These are phyloP conservation scores for Metallyticus violacea DNA, from an alignment of 2,888 invertebrate genomes.

Conservation along the genomic window DNA sequence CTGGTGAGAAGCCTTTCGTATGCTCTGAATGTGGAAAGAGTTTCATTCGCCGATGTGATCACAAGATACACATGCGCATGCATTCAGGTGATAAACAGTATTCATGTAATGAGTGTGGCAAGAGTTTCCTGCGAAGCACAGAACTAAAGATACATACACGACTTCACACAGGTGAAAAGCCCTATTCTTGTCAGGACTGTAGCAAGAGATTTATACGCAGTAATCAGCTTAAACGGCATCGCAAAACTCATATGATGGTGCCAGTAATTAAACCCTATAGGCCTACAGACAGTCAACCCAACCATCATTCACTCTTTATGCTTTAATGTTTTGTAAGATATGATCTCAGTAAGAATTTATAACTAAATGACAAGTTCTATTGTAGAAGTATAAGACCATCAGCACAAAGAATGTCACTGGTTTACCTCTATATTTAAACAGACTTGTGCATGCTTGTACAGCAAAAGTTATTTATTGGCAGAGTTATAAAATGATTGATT, in stretches of 20 bases:
- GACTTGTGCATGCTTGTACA: too few relatives aligned
- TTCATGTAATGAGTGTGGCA: constrained; percentile 7
- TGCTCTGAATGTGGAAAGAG: constrained; percentile 10
- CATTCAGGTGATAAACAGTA: constrained; percentile 15
- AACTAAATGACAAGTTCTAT: too few relatives aligned
- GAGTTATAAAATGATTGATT: too few relatives aligned
- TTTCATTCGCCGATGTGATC: constrained; percentile 5
- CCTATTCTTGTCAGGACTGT: constrained; percentile 6
- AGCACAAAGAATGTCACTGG: too few relatives aligned
- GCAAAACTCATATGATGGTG: not conserved
- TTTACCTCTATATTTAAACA: too few relatives aligned
- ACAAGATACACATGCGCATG: constrained; percentile 13
- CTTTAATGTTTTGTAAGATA: not conserved
- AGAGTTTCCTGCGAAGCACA: constrained; percentile 2
- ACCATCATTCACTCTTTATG: not conserved
- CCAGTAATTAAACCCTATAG: not conserved
- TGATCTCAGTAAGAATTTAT: not conserved
- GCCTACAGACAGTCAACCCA: not conserved
- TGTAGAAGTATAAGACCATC: too few relatives aligned
- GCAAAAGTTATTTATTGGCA: too few relatives aligned
- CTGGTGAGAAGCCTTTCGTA: not conserved
- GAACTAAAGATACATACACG: constrained; percentile 8
- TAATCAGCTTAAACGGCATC: constrained; percentile 9
- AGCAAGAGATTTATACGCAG: constrained; percentile 7
- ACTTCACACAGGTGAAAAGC: constrained; percentile 7